Percentiles rank a stretch among this genome's conserved stretches.
Conservation (phyloP, 1,140 invertebrate species). For the Cherax destructor region DNA sequence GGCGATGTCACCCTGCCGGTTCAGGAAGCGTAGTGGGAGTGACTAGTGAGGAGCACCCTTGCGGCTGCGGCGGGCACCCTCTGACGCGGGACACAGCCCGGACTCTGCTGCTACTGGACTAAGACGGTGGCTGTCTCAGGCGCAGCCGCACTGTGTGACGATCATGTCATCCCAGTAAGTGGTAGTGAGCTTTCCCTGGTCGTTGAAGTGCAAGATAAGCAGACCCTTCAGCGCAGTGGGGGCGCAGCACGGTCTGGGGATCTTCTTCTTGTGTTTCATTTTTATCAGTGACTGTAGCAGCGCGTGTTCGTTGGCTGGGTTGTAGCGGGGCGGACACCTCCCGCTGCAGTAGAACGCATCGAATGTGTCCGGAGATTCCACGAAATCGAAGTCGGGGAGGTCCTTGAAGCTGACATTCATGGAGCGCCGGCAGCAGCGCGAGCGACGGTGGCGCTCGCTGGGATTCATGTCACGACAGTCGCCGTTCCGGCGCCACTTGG, state of each 20-base stretch:
- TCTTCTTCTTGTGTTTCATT: conserved; percentile 50
- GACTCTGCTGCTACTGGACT: conserved; percentile 30
- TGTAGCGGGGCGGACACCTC: conserved; percentile 46
- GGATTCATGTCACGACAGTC: conserved; percentile 51
- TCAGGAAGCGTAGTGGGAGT: conserved; percentile 66
- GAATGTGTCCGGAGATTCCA: conserved; percentile 43
- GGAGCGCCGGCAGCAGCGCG: conserved; percentile 52
- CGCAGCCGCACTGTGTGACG: conserved; percentile 58
- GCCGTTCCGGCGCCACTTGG: conserved; percentile 44
- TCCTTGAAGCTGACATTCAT: conserved; percentile 62
- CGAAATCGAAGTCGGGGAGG: conserved; percentile 52
- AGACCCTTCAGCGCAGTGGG: conserved; percentile 50
- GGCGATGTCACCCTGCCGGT: conserved; percentile 37
- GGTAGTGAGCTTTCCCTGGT: conserved; percentile 39
- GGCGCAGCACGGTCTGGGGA: conserved; percentile 53
- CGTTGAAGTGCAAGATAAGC: conserved; percentile 44
- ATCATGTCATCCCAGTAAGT: conserved; percentile 62
- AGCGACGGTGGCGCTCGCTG: conserved; percentile 31
- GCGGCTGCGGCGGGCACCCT: conserved; percentile 29
- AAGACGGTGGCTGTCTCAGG: conserved; percentile 28
- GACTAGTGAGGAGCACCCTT: conserved; percentile 33
- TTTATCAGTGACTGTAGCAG: conserved; percentile 48
- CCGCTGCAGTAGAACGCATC: conserved; percentile 61
- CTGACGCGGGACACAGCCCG: conserved; percentile 29
- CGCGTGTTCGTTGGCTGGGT: conserved; percentile 58